A percentile compares a stretch with the other conserved stretches of the same genome.
Conservation (phyloP, 2,797 vertebrate genomes). For the Jordanella pulchra region DNA sequence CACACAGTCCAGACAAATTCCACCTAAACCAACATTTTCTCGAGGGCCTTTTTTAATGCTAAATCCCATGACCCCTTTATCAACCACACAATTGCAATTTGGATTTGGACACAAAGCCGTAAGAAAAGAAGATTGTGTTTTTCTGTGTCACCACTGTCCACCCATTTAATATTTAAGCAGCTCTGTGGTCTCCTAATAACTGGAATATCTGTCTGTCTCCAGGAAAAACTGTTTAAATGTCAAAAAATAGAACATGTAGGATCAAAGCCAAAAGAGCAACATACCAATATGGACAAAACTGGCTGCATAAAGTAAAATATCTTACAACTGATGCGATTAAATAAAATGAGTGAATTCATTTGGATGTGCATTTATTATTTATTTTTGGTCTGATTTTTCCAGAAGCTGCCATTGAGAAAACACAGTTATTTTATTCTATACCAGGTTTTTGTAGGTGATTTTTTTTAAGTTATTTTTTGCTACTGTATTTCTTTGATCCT, state of each 20-base stretch:
- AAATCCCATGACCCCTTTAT: constrained; percentile 61
- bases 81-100: constrained; percentile 60
- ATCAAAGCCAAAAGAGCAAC: constrained; percentile 23
- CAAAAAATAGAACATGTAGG: constrained; percentile 40
- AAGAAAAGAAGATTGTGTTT: constrained; percentile 67
- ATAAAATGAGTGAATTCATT: constrained; percentile 44
- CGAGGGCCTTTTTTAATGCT: constrained; percentile 39
- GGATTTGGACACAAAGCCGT: constrained; percentile 66
- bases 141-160: constrained; percentile 55
- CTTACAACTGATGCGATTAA: constrained; percentile 41
- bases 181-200: constrained; percentile 54
- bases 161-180: constrained; percentile 72
- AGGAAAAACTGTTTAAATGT: constrained; percentile 25
- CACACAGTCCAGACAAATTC: constrained; percentile 11
- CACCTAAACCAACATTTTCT: constrained; percentile 28
- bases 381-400: constrained; percentile 26
- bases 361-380: constrained; percentile 51
- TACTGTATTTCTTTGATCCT: neutral
- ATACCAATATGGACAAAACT: neutral
- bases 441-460: constrained; percentile 13
- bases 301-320: constrained; percentile 46
- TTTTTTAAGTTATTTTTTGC: constrained; percentile 9
- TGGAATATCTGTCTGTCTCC: constrained; percentile 26
- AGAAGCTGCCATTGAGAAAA: constrained; percentile 23
- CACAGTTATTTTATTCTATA: constrained; percentile 41